Percentiles rank a stretch among this genome's conserved stretches.
These are phyloP conservation scores for Coecobrya sp. DNA, from an alignment of 2,888 invertebrate species.

Conservation along the genomic window DNA sequence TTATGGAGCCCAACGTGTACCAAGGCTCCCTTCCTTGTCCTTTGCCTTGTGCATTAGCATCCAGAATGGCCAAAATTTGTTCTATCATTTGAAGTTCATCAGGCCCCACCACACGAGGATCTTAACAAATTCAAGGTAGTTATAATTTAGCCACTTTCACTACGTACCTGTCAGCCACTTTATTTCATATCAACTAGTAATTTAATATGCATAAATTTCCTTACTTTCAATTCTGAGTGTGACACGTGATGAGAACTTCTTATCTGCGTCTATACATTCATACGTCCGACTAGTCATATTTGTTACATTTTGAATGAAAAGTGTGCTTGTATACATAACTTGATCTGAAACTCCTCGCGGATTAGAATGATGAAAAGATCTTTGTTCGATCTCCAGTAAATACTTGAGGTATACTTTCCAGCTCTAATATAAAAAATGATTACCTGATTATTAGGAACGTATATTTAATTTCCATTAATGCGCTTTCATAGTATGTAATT, in stretches of 20 bases:
- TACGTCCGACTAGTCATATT: slow-evolving; percentile 28
- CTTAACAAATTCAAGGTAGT: too few relatives aligned
- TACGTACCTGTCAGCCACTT: too few relatives aligned
- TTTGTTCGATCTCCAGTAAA: not conserved
- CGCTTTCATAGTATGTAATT: too few relatives aligned
- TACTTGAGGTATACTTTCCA: slow-evolving; percentile 22
- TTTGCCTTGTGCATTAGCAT: slow-evolving; percentile 14
- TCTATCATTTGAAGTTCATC: slow-evolving; percentile 70
- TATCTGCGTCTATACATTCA: not conserved
- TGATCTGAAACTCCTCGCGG: not conserved
- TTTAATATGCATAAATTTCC: not conserved
- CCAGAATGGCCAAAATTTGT: slow-evolving; percentile 59
- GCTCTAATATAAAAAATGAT: slow-evolving; percentile 8
- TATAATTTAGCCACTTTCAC: not conserved
- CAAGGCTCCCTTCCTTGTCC: slow-evolving; percentile 56
- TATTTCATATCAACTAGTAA: too few relatives aligned
- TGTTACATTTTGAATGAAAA: slow-evolving; percentile 40
- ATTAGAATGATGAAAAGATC: not conserved
- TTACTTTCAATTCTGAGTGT: slow-evolving; percentile 16
- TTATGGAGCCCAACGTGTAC: slow-evolving; percentile 48
- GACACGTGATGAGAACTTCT: not conserved
- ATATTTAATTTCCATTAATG: too few relatives aligned
- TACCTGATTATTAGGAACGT: too few relatives aligned
- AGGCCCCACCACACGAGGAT: slow-evolving; percentile 52
- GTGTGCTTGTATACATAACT: not conserved